A percentile compares a stretch with the other conserved stretches of the same genome.
phyloP scores from a whole-genome alignment of 1,140 invertebrate genomes.

The Leptinotarsa lineolata region DNA sequence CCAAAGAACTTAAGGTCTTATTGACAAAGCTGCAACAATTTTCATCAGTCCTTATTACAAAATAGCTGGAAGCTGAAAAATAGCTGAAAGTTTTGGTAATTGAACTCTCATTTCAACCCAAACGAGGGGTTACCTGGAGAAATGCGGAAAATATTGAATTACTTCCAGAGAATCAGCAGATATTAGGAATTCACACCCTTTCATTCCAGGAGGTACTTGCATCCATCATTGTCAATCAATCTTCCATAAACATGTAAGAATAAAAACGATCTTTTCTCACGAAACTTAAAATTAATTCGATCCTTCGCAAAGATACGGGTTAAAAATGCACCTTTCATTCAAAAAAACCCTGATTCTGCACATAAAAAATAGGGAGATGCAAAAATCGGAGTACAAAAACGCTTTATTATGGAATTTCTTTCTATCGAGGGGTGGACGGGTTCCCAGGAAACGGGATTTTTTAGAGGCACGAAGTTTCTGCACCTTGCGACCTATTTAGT shows the following conservation, averaged over 20 bases:
- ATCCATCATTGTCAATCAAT: slow-evolving; percentile 12
- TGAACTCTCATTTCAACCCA: not conserved
- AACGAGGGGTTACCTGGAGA: not conserved
- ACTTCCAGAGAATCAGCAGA: not conserved
- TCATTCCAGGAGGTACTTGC: not conserved
- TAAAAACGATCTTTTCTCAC: slow-evolving; percentile 25
- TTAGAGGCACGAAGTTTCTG: slow-evolving; percentile 13
- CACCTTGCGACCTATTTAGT: slow-evolving; percentile 24
- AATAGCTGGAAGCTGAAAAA: too few species aligned
- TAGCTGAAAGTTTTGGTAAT: too few species aligned
- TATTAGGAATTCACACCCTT: not conserved
- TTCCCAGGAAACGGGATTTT: slow-evolving; percentile 29
- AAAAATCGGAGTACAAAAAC: slow-evolving; percentile 24
- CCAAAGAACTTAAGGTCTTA: too few species aligned
- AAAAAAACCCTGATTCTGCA: not conserved
- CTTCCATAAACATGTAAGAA: slow-evolving; percentile 23
- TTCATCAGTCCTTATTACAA: too few species aligned
- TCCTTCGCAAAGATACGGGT: slow-evolving; percentile 17
- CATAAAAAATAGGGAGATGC: slow-evolving; percentile 24
- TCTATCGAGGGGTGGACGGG: not conserved
- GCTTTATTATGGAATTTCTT: slow-evolving; percentile 16
- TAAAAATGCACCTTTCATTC: slow-evolving; percentile 9
- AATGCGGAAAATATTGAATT: not conserved
- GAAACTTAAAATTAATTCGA: slow-evolving; percentile 24
- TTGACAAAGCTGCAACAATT: too few species aligned